These are phyloP conservation scores for Brienomyrus brachyistius DNA, from an alignment of 2,113 vertebrate species.

Conservation along the genomic window DNA sequence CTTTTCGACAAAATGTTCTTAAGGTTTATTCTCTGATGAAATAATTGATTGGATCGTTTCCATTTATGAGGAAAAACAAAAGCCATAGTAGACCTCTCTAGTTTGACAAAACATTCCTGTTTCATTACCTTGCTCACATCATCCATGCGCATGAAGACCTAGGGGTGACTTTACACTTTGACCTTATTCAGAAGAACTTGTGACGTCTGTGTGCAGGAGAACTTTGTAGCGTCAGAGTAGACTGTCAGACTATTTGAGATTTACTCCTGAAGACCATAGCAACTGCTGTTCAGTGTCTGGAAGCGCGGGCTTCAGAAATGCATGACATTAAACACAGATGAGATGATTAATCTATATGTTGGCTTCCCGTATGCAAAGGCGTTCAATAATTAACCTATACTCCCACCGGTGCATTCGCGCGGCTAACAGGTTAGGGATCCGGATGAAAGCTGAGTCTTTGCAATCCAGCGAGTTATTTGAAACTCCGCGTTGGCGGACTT, in stretches of 20 bases:
- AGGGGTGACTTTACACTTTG: background rate
- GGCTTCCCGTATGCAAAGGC: conserved; percentile 36
- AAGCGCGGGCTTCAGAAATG: background rate
- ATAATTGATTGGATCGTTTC: background rate
- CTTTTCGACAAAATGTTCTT: background rate
- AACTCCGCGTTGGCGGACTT: conserved; percentile 38
- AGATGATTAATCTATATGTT: conserved; percentile 50
- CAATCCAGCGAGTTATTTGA: conserved; percentile 41
- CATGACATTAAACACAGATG: conserved; percentile 42
- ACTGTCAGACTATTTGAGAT: conserved; percentile 3
- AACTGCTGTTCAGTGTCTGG: background rate
- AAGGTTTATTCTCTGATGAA: background rate
- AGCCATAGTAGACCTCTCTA: background rate
- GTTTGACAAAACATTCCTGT: background rate
- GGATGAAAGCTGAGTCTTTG: conserved; percentile 46
- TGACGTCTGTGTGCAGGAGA: background rate
- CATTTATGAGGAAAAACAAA: background rate
- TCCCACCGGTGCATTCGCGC: conserved; percentile 24
- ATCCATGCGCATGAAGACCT: background rate
- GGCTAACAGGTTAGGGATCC: conserved; percentile 45
- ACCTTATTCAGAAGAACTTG: background rate
- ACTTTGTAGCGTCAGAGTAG: background rate
- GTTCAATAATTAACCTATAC: conserved; percentile 49
- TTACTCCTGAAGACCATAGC: background rate
- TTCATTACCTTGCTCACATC: background rate